phyloP scores from a whole-genome alignment of 2,888 invertebrate genomes.

The Hipparchia sbordonii region DNA sequence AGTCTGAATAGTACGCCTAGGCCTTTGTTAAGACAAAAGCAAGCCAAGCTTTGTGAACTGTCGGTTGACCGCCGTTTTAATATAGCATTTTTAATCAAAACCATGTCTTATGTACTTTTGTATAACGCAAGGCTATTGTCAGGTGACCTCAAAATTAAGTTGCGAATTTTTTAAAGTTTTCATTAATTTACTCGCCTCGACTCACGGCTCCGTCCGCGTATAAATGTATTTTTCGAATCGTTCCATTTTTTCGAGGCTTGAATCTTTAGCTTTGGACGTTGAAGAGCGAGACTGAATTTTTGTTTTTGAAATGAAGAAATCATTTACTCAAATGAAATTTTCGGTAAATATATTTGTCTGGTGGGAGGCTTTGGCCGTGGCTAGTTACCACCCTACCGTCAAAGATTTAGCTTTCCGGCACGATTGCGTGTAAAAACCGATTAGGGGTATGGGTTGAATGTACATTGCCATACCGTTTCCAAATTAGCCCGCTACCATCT shows the following conservation, averaged over 20 bases:
- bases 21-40: conserved; percentile 45
- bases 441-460: too few species aligned
- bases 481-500: too few species aligned
- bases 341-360: too few species aligned
- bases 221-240: background rate
- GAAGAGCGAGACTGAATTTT: too few species aligned
- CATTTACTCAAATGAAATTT: too few species aligned
- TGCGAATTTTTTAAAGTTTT: conserved; percentile 12
- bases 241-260: background rate
- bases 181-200: background rate
- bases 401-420: too few species aligned
- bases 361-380: too few species aligned
- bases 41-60: conserved; percentile 42
- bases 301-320: too few species aligned
- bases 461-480: too few species aligned
- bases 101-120: conserved; percentile 35
- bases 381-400: too few species aligned
- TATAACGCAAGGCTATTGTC: conserved; percentile 31
- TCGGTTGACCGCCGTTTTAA: conserved; percentile 44
- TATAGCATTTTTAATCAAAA: conserved; percentile 41
- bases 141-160: conserved; percentile 21
- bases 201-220: background rate
- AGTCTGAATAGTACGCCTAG: conserved; percentile 37
- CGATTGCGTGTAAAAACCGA: too few species aligned
- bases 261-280: too few species aligned